Percentiles rank a stretch among this genome's conserved stretches.
Conservation (phyloP, 2,797 vertebrate genomes). For the Phrynocephalus forsythii region DNA sequence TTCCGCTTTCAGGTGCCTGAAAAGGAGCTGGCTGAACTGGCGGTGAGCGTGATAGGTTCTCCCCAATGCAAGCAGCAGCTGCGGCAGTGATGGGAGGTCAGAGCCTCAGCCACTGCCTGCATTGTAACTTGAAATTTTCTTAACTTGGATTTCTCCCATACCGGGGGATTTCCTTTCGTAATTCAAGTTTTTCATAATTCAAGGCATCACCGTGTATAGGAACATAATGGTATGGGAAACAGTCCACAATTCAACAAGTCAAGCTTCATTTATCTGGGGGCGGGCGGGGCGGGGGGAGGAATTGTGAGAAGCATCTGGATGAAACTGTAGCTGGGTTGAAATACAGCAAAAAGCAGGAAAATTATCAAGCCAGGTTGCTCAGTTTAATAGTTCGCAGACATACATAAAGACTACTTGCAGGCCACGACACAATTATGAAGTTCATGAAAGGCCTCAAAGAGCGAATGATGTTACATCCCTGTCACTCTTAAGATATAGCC, state of each 20-base stretch:
- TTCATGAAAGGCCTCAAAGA: neutral
- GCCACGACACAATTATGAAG: neutral
- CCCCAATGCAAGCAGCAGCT: no score
- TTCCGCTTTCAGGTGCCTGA: no score
- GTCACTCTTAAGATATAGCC: no score
- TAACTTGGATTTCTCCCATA: no score
- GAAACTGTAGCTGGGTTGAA: neutral
- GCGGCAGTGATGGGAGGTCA: no score
- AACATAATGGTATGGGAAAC: neutral
- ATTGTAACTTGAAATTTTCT: no score
- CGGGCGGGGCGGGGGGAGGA: no score
- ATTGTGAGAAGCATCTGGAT: neutral
- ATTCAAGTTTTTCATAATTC: no score
- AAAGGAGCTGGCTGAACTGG: no score
- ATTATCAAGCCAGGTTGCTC: neutral
- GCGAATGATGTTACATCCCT: neutral
- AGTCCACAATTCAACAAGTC: neutral
- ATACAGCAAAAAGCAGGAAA: neutral
- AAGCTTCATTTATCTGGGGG: neutral
- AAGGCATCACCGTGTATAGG: neutral
- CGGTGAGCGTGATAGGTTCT: no score
- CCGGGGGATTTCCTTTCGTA: no score
- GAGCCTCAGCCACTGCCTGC: no score
- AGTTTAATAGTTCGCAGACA: neutral
- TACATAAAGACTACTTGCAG: neutral